Percentiles rank a stretch among this genome's conserved stretches.
phyloP scores from a whole-genome alignment of 2,113 vertebrate genomes.

The Lepus europaeus region DNA sequence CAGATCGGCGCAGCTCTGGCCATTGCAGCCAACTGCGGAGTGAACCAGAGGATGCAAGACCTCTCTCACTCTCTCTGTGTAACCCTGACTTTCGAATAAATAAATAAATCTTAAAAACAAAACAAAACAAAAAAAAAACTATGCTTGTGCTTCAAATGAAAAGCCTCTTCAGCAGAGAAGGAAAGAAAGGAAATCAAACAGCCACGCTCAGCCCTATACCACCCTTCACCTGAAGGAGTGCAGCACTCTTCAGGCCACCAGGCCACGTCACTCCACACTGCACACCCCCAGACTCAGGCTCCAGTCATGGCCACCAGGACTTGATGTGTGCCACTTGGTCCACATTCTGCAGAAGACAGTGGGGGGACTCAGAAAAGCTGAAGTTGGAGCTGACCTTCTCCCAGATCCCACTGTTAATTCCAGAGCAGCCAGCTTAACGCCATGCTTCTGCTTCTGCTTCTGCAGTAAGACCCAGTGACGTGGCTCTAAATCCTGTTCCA shows the following conservation, averaged over 20 bases:
- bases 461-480: slow-evolving; percentile 20
- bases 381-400: slow-evolving; percentile 25
- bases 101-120: too few species aligned
- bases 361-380: slow-evolving; percentile 4
- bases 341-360: not conserved
- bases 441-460: slow-evolving; percentile 36
- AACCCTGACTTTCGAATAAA: too few species aligned
- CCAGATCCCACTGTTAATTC: slow-evolving; percentile 45
- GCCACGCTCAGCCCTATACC: not conserved
- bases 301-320: not conserved
- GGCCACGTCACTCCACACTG: too few species aligned
- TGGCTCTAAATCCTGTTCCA: not conserved
- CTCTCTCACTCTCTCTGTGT: too few species aligned
- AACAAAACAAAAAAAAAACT: too few species aligned
- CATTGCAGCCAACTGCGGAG: too few species aligned
- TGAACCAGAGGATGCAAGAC: too few species aligned
- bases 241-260: not conserved
- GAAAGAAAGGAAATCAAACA: slow-evolving; percentile 66
- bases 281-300: not conserved
- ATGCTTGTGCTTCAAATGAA: slow-evolving; percentile 15
- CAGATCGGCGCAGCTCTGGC: too few species aligned
- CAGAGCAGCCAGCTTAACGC: slow-evolving; percentile 43
- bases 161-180: slow-evolving; percentile 62
- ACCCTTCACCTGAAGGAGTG: not conserved
- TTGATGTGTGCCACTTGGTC: not conserved